Evolutionary conservation across 2,888 invertebrate species (phyloP).

Genomic region (Neoitamus cyanurus): DNA sequence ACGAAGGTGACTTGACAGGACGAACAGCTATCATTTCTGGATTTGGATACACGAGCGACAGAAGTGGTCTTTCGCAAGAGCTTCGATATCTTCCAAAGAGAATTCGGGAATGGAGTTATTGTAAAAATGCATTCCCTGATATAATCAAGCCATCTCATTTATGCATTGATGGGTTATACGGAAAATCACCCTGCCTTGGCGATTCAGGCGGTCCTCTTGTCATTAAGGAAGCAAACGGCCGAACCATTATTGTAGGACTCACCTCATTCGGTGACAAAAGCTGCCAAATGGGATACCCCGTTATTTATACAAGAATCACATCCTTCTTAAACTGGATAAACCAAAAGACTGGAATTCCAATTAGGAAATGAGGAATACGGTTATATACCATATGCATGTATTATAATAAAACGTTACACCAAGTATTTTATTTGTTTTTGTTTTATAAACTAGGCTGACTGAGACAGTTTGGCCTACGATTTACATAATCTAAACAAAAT

Average conservation of each 20-base stretch:
- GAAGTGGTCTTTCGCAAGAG: neutral
- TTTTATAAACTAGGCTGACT: too few species aligned
- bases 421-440: too few species aligned
- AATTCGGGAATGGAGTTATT: neutral
- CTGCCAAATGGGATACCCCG: conserved; percentile 38
- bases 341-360: conserved; percentile 2
- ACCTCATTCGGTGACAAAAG: conserved; percentile 37
- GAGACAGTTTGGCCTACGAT: too few species aligned
- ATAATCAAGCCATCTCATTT: conserved; percentile 54
- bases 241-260: conserved; percentile 54
- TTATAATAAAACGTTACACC: too few species aligned
- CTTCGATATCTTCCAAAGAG: conserved; percentile 22
- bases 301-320: conserved; percentile 36
- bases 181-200: neutral
- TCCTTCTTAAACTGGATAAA: conserved; percentile 42
- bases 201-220: neutral
- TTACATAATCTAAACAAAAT: too few species aligned
- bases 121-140: neutral
- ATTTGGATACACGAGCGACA: neutral
- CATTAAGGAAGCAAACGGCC: neutral
- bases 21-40: neutral
- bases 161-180: conserved; percentile 58
- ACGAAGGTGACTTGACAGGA: neutral
- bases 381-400: too few species aligned
- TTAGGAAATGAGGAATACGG: neutral